Conservation (phyloP, 2,113 vertebrate species). For the Lutjanus erythropterus region DNA sequence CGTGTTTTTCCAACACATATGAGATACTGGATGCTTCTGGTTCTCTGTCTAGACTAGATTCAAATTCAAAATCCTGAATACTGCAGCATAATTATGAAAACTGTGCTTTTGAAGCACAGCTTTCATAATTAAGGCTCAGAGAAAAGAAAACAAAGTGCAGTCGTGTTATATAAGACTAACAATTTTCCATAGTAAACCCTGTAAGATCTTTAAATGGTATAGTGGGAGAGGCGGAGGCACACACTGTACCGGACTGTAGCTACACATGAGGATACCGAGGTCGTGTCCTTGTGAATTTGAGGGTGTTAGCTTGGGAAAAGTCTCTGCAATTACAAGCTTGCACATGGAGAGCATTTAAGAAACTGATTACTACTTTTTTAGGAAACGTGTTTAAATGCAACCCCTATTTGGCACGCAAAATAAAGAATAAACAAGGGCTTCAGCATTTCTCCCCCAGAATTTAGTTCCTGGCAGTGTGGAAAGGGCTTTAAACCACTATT, state of each 20-base stretch:
- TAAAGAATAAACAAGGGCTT: no score
- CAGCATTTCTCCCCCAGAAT: no score
- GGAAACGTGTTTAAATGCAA: no score
- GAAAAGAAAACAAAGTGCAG: slow-evolving; percentile 4
- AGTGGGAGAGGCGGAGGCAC: neutral
- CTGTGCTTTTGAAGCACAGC: neutral
- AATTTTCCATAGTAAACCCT: slow-evolving; percentile 8
- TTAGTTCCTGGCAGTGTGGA: no score
- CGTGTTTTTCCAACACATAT: slow-evolving; percentile 16
- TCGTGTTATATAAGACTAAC: slow-evolving; percentile 28
- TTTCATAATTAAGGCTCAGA: slow-evolving; percentile 28
- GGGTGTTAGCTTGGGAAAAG: neutral
- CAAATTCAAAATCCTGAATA: slow-evolving; percentile 10
- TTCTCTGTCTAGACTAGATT: slow-evolving; percentile 43
- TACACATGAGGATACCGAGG: neutral
- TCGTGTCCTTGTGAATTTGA: neutral
- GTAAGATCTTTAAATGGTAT: slow-evolving; percentile 13
- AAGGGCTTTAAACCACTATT: no score
- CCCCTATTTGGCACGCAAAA: no score
- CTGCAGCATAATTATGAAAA: slow-evolving; percentile 26
- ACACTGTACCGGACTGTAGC: neutral
- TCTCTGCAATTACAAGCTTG: neutral
- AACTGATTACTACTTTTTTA: no score
- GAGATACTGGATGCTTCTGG: neutral
- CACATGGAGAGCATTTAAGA: no score